Evolutionary conservation across 2,113 vertebrate species (phyloP).

Genomic region (Psammodynastes pulverulentus): DNA sequence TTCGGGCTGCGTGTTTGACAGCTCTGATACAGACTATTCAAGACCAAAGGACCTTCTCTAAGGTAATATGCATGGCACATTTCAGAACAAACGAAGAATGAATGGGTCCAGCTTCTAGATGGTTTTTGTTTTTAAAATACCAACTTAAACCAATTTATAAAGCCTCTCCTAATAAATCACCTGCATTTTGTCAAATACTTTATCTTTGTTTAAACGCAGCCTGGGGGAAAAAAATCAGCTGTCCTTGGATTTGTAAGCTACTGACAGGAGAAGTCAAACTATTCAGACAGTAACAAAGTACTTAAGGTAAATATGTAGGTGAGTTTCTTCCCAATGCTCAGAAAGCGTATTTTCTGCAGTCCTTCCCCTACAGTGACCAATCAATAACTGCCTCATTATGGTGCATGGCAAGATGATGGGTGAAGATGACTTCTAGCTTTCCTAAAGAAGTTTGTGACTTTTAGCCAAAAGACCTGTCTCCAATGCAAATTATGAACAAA

Average conservation of each 20-base stretch:
- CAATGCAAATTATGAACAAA: constrained; percentile 56
- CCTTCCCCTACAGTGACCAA: constrained; percentile 50
- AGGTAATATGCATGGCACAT: not conserved
- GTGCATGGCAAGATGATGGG: constrained; percentile 29
- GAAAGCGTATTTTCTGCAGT: constrained; percentile 40
- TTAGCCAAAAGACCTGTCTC: constrained; percentile 51
- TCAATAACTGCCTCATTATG: constrained; percentile 56
- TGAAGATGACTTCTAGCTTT: constrained; percentile 28
- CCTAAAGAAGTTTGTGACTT: constrained; percentile 39
- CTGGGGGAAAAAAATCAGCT: constrained; percentile 44
- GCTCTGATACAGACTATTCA: not conserved
- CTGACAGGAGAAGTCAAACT: constrained; percentile 61
- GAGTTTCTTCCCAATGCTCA: constrained; percentile 40
- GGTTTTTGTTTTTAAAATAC: constrained; percentile 15
- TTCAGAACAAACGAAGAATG: not conserved
- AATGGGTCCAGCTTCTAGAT: not conserved
- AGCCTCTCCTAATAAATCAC: constrained; percentile 59
- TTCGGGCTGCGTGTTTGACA: no score
- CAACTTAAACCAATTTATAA: constrained; percentile 51
- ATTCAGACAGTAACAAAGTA: constrained; percentile 59
- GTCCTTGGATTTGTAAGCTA: constrained; percentile 62
- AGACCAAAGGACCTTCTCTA: not conserved
- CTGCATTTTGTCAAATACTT: constrained; percentile 58
- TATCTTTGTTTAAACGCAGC: constrained; percentile 64
- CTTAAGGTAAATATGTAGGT: constrained; percentile 49